These are phyloP conservation scores for Pseudocheirus occidentalis DNA, from an alignment of 2,797 vertebrate genomes.

Conservation along the genomic window DNA sequence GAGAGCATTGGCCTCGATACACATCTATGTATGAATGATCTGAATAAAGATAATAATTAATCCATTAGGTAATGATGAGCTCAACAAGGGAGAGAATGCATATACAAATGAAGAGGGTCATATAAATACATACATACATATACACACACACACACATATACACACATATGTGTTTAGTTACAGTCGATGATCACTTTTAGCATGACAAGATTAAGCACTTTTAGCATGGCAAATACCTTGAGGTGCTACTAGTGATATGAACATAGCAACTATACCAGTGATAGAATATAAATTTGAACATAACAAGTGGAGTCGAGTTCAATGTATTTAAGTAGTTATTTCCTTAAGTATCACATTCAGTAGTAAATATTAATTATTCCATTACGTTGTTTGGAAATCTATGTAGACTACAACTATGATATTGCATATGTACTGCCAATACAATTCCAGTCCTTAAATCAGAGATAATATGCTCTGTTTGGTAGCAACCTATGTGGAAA, in stretches of 20 bases:
- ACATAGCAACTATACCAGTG: slow-evolving; percentile 35
- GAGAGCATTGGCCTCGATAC: background rate
- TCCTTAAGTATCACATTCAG: slow-evolving; percentile 10
- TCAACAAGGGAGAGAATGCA: background rate
- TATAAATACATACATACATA: no score
- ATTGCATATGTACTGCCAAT: background rate
- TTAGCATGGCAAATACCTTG: slow-evolving; percentile 70
- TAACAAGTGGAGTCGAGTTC: slow-evolving; percentile 52
- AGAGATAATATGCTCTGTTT: background rate
- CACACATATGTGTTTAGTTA: slow-evolving; percentile 71
- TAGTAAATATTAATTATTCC: background rate
- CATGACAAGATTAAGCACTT: slow-evolving; percentile 70
- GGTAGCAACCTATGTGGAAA: background rate
- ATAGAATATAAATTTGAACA: slow-evolving; percentile 51
- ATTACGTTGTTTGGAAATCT: slow-evolving; percentile 6
- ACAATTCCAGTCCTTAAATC: background rate
- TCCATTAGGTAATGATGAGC: background rate
- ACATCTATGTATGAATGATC: background rate
- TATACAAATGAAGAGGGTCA: background rate
- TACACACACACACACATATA: no score
- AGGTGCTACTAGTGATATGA: slow-evolving; percentile 53
- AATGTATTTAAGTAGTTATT: slow-evolving; percentile 49
- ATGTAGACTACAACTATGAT: background rate
- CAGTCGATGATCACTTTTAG: slow-evolving; percentile 70
- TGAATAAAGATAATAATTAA: background rate